Percentiles rank a stretch among this genome's conserved stretches.
phyloP scores from a whole-genome alignment of 1,140 invertebrate genomes.

The Portunus trituberculatus region DNA sequence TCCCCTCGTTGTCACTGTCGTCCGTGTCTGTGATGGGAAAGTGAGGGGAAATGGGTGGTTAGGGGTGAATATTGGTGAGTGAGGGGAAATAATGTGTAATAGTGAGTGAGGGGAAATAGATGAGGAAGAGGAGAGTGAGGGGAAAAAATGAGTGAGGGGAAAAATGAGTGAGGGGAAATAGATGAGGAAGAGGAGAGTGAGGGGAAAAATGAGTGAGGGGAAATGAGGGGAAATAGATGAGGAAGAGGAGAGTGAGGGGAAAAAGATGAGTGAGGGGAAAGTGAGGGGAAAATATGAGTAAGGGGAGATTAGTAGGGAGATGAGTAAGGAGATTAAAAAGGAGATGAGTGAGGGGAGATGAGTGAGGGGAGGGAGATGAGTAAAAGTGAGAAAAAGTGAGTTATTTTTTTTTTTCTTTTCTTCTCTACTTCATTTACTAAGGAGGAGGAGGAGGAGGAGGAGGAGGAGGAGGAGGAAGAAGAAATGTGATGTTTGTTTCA shows the following conservation, averaged over 20 bases:
- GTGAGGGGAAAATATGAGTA: no score
- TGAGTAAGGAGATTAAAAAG: background rate
- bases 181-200: background rate
- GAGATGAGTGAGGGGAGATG: background rate
- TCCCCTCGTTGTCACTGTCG: slow-evolving; percentile 96
- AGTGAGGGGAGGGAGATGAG: background rate
- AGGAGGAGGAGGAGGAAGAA: no score
- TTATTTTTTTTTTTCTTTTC: no score
- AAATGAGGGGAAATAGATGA: background rate
- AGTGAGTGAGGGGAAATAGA: background rate
- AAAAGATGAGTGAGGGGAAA: background rate
- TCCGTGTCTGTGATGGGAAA: slow-evolving; percentile 88
- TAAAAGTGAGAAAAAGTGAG: background rate
- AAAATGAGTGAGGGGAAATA: background rate
- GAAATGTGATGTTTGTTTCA: no score
- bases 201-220: background rate
- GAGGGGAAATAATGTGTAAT: no score
- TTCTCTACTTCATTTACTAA: no score
- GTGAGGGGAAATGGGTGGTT: background rate
- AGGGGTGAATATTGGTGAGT: background rate
- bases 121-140: background rate
- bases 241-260: no score
- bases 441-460: no score
- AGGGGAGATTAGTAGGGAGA: background rate
- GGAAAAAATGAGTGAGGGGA: background rate